These are phyloP conservation scores for Cecropterus lyciades DNA, from an alignment of 1,140 invertebrate species.

Conservation along the genomic window DNA sequence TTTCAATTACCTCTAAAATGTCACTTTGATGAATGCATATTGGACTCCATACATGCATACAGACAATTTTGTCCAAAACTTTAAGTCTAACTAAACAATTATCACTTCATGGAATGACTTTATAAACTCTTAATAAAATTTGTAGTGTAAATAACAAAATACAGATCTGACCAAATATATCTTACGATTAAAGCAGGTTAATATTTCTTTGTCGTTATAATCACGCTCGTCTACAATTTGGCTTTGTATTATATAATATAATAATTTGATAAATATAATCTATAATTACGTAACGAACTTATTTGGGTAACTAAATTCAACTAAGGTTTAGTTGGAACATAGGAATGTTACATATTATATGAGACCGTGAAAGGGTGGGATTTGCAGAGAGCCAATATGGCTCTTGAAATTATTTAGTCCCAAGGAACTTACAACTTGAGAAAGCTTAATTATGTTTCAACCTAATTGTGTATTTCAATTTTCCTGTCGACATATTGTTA, in stretches of 20 bases:
- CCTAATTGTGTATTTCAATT: constrained; percentile 74
- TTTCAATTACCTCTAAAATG: neutral
- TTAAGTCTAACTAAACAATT: constrained; percentile 3
- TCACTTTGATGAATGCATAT: constrained; percentile 13
- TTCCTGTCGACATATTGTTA: constrained; percentile 53
- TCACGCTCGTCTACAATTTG: constrained; percentile 72
- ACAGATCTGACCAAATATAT: constrained; percentile 73
- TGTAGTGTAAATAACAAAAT: constrained; percentile 69
- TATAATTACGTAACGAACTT: constrained; percentile 56
- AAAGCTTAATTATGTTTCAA: constrained; percentile 61
- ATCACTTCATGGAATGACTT: constrained; percentile 61
- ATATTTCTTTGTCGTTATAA: constrained; percentile 57
- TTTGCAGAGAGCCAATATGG: constrained; percentile 43
- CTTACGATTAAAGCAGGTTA: constrained; percentile 50
- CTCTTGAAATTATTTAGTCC: constrained; percentile 33
- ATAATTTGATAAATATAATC: constrained; percentile 40
- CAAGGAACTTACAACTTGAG: constrained; percentile 36
- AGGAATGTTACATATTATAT: constrained; percentile 62
- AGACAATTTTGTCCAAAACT: neutral
- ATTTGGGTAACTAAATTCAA: constrained; percentile 65
- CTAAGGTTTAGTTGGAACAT: constrained; percentile 48
- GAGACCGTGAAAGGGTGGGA: constrained; percentile 68
- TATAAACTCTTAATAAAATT: constrained; percentile 69
- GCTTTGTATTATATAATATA: constrained; percentile 59
- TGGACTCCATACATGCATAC: neutral